Base-by-base conservation (phyloP, 2,797 vertebrate genomes). In the Alauda arvensis region DNA sequence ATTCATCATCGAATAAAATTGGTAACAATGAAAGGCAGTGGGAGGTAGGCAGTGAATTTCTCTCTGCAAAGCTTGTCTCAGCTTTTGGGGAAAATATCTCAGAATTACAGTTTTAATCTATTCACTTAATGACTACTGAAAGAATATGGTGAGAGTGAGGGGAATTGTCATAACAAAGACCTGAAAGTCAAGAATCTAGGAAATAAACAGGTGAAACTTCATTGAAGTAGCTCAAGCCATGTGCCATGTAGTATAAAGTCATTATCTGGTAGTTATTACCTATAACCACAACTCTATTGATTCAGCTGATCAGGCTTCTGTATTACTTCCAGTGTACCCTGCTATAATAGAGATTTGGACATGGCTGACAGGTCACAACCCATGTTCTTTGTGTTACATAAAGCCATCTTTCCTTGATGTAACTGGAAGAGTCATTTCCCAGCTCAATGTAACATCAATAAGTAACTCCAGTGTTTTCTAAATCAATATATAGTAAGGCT, bases 391-490 rank as follows among this genome's bases (percentile, higher is more conserved):
- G n/a, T 66, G n/a, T 76, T 85, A 57, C 5, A 85, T 61, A 65
- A 57, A 89, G 70, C 14, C 77, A 48, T 59, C 85, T 59, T 83
- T 69, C 31, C 46, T 69, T 85, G 46, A 85, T 42, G 8, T 26
- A 85, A 71, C 42, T 72, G 43, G 25, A 86, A 76, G 37, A 93
- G 57, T 75, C 2, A 60, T 67, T 78, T 88, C 66, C 40, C 72
- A 87, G 88, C n/a, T 94, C 81, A 76, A 23, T 53, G 63, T 6
- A 37, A 62, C 33, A 88, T 78, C 70, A 66, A 26, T 87, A 90
- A 77, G 11, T 23, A 53, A 83, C 39, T 63, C 15, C 34, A 43
- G 46, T 18, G 1, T 91, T 78, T 91, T 92, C 79, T 74, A 52
- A 78, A 90, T 81, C 87, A 76, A 69, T 92, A 57, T 4, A 66